These are phyloP conservation scores for Nestor notabilis DNA, from an alignment of 2,113 vertebrate species.

Conservation along the genomic window DNA sequence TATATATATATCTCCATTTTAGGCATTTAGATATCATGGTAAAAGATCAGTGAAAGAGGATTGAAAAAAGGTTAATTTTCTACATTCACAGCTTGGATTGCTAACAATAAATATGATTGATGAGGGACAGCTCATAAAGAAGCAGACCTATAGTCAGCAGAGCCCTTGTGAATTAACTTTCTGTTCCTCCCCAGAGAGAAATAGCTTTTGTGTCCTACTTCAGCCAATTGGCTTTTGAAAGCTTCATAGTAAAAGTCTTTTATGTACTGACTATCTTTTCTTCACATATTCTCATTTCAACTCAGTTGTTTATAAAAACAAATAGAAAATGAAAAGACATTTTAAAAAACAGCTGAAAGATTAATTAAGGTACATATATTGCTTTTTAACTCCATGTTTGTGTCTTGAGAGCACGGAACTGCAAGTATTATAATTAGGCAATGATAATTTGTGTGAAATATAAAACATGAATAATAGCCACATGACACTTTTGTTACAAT, in stretches of 20 bases:
- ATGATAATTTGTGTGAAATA: background rate
- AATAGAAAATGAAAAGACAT: background rate
- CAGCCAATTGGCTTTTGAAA: background rate
- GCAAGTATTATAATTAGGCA: background rate
- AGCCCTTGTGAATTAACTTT: background rate
- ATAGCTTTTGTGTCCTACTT: background rate
- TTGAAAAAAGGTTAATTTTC: constrained; percentile 1
- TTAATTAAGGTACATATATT: background rate
- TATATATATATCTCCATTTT: background rate
- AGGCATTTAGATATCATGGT: background rate
- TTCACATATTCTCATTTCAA: background rate
- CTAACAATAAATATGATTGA: background rate
- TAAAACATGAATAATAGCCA: background rate
- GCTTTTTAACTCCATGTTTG: background rate
- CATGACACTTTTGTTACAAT: background rate
- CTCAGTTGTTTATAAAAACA: background rate
- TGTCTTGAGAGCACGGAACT: background rate
- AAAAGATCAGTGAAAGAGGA: constrained; percentile 9
- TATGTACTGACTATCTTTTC: background rate
- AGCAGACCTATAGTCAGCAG: background rate
- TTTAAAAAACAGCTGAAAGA: background rate
- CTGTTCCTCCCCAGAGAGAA: background rate
- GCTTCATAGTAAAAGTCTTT: background rate
- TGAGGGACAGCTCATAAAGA: background rate
- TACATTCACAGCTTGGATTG: background rate